A percentile compares a stretch with the other conserved stretches of the same genome.
phyloP scores from a whole-genome alignment of 2,888 invertebrate species.

The Steinernema scapterisci region DNA sequence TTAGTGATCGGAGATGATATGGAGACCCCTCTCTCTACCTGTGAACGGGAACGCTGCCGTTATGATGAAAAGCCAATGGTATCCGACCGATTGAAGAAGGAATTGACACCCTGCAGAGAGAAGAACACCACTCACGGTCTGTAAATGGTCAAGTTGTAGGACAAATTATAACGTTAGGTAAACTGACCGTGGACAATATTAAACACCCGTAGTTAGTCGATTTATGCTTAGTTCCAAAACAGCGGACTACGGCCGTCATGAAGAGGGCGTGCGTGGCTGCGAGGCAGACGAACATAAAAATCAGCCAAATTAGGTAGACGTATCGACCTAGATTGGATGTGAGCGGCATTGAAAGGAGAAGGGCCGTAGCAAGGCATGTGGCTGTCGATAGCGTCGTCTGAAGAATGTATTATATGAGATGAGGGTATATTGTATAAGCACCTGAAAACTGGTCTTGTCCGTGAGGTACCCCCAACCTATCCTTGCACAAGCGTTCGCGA shows the following conservation, averaged over 20 bases:
- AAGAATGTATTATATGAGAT: constrained; percentile 53
- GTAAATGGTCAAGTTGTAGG: too few relatives aligned
- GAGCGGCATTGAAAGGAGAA: constrained; percentile 64
- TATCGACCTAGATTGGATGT: constrained; percentile 47
- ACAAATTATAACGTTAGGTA: neutral
- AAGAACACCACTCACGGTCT: constrained; percentile 60
- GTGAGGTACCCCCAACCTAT: constrained; percentile 70
- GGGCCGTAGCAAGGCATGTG: constrained; percentile 59
- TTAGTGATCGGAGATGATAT: neutral
- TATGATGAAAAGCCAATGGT: constrained; percentile 61
- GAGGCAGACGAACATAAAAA: constrained; percentile 61
- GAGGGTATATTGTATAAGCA: too few relatives aligned
- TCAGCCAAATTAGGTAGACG: constrained; percentile 45
- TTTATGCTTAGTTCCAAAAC: constrained; percentile 63
- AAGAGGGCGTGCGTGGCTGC: constrained; percentile 66
- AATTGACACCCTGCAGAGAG: constrained; percentile 59
- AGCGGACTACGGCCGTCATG: constrained; percentile 64
- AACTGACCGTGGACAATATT: constrained; percentile 59
- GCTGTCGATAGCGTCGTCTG: constrained; percentile 66
- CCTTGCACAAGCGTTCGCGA: constrained; percentile 70
- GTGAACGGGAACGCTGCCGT: constrained; percentile 62
- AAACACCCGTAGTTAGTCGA: constrained; percentile 63
- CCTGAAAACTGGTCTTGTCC: constrained; percentile 69
- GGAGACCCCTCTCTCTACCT: constrained; percentile 36
- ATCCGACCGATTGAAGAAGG: constrained; percentile 57